Conservation (phyloP, 2,888 invertebrate genomes). For the Saturnia japonica region DNA sequence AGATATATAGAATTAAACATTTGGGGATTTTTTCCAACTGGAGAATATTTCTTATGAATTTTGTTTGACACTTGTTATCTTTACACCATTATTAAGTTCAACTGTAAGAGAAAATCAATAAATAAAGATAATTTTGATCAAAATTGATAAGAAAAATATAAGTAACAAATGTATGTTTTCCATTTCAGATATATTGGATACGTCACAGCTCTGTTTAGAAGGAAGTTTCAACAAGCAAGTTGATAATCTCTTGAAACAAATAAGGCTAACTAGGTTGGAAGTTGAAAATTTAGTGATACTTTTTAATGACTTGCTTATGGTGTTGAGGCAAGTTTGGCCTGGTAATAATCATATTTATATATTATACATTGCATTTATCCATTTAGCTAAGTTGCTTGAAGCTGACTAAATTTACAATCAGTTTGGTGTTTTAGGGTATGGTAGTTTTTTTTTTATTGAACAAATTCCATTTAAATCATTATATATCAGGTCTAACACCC, state of each 20-base stretch:
- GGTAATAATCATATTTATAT: constrained; percentile 34
- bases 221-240: constrained; percentile 69
- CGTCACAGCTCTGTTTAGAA: constrained; percentile 34
- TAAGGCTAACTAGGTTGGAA: constrained; percentile 55
- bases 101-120: background rate
- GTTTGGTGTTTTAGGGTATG: background rate
- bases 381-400: background rate
- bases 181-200: constrained; percentile 41
- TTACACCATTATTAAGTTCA: background rate
- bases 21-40: too few species aligned
- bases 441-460: background rate
- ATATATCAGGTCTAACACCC: too few species aligned
- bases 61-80: background rate
- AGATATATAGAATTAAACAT: too few species aligned
- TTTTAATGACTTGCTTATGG: constrained; percentile 56
- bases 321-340: constrained; percentile 56
- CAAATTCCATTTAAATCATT: background rate
- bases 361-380: background rate
- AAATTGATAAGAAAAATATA: background rate
- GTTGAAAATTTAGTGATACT: constrained; percentile 52
- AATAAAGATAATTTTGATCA: background rate
- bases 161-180: too few species aligned
- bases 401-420: background rate
- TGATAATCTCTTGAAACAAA: constrained; percentile 44
- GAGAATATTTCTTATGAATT: too few species aligned